Evolutionary conservation across 2,797 vertebrate species (phyloP), one percentile per base, ranked within the genome.

Genomic region (Falco concolor): DNA sequence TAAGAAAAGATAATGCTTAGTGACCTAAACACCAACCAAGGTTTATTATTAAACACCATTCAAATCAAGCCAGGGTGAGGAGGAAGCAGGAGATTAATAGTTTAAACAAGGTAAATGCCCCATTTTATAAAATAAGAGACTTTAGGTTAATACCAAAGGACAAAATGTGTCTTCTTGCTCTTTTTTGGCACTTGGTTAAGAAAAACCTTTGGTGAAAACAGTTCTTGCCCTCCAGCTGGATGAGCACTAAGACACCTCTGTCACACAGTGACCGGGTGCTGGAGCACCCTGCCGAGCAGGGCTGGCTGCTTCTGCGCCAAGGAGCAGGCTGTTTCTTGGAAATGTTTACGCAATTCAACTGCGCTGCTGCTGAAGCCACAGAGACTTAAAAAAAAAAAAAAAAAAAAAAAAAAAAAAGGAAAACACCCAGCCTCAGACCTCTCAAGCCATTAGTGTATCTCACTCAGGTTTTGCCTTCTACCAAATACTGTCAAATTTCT

Each of bases 301-400:
- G 27, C 70, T 75, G 68, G n/a, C 74, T 74, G 60, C 52, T 42
- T 7, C 87, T 59, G 50, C 2, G 11, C 78, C 93, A 92, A 84
- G 64, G 60, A 95, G 49, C 87, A 78, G 44, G 7, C 87, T 57
- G 30, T 44, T 95, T 94, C 95, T 92, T 92, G 94, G 92, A 93
- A 95, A 87, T 74, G 86, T 90, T 93, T 93, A 76, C 74, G 85
- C 70, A 88, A 25, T 54, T 93, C 76, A 90, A 21, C 50, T 45
- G 30, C 36, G 38, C 67, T 90, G 67, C 85, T 97, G 73, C 61
- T 74, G 63, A 57, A 94, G 72, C 68, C 73, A 82, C 50, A 91
- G 63, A 77, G 50, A 32, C 24, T 79, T 57, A 4, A 9, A 50
- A 61, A 25, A 22, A 6, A 32, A 38, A 34, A 12, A n/a, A 10